These are phyloP conservation scores for Hydrotaea diabolus DNA, from an alignment of 2,888 invertebrate species.

Conservation along the genomic window DNA sequence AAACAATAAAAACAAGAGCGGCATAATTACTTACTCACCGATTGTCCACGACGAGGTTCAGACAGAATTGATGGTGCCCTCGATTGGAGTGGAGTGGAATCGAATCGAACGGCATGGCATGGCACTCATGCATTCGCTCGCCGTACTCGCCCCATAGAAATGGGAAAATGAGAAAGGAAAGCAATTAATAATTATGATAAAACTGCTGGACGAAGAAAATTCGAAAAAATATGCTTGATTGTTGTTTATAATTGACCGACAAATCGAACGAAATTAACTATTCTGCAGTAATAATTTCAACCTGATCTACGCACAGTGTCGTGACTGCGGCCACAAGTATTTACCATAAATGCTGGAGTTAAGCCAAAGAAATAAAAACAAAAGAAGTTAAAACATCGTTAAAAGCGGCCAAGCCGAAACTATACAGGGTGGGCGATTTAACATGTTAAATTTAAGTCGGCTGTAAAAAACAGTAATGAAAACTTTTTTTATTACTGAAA, in stretches of 20 bases:
- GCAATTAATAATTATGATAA: constrained; percentile 64
- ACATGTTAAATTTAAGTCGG: too few relatives aligned
- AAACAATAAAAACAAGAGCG: constrained; percentile 16
- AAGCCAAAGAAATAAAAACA: too few relatives aligned
- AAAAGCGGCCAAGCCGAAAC: too few relatives aligned
- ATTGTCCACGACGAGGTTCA: constrained; percentile 1
- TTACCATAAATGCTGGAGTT: too few relatives aligned
- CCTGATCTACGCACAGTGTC: constrained; percentile 13
- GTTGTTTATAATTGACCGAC: constrained; percentile 54
- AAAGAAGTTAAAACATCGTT: too few relatives aligned
- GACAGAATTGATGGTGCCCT: constrained; percentile 6
- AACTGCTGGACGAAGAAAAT: constrained; percentile 39
- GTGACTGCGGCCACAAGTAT: background rate
- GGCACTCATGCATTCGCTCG: background rate
- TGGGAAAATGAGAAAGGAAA: constrained; percentile 38
- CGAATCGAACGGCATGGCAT: background rate
- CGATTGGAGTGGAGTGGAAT: background rate
- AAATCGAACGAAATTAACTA: constrained; percentile 29
- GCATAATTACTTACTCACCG: constrained; percentile 46
- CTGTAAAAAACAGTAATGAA: too few relatives aligned
- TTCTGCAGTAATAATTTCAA: constrained; percentile 29
- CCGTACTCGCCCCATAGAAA: constrained; percentile 34
- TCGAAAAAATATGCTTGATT: constrained; percentile 16
- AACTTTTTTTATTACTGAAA: too few relatives aligned
- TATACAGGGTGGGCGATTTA: too few relatives aligned